Base-by-base conservation (phyloP, 2,888 invertebrate genomes). In the Amaurobius ferox region DNA sequence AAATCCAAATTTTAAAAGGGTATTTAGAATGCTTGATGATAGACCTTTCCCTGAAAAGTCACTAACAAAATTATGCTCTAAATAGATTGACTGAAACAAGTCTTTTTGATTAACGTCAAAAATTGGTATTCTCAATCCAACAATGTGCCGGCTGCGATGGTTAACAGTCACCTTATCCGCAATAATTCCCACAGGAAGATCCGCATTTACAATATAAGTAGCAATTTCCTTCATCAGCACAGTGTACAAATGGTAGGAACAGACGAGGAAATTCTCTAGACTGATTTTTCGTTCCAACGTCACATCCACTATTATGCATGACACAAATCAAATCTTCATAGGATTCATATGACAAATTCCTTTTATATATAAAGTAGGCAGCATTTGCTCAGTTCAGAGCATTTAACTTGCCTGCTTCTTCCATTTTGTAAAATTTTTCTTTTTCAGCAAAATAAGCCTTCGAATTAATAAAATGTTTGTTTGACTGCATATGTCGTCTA, bases 161-260 rank as follows among this genome's bases (percentile, higher is more conserved):
- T 68, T 35, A 1, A 68, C 68, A 35, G 68, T 68, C 68, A 68
- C 39, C 39, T 68, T 64, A 29, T 64, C 16, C 2, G 64, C 64
- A 2, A 64, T 16, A 29, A 64, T 32, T 6, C 29, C 64, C 19
- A 68, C 39, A 16, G 68, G 68, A 19, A 68, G 19, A 1, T 39
- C 39, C 26, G 35, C 68, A 68, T 39, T 68, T 39, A 68, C n/a
- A 2, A 68, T 68, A 28, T 68, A 40, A 1, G 68, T 35, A 7
- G 39, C 35, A 28, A 68, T 35, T 13, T 11, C 39, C 26, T 68
- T 68, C 0, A 6, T 6, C 23, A 68, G 39, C 11, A 16, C 13
- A 16, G 68, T 35, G 39, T 68, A 68, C 19, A 35, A 35, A 35
- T 68, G 40, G 0, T 23, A 68, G n/a, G 23, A 16, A 68, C 40